Conservation (phyloP, 2,113 vertebrate species). For the Heterocephalus glaber region DNA sequence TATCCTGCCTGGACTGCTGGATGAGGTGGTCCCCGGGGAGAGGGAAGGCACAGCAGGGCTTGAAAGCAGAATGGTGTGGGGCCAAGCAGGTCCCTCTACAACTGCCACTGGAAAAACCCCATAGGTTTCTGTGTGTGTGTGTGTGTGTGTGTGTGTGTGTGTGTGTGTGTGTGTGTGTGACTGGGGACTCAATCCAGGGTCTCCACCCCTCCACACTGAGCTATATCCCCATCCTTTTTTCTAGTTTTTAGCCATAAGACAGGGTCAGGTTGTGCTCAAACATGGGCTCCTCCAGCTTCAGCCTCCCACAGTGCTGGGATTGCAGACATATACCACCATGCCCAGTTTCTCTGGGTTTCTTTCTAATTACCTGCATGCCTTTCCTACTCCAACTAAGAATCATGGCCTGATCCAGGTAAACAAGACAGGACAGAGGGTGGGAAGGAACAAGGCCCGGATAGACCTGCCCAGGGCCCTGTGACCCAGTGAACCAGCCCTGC, state of each 20-base stretch:
- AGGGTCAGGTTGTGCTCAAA: background rate
- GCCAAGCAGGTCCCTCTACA: background rate
- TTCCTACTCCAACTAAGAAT: background rate
- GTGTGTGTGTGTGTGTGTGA: background rate
- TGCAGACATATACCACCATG: background rate
- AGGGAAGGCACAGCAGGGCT: background rate
- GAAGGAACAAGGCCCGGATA: fast-evolving
- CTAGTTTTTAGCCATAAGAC: background rate
- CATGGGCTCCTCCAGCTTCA: background rate
- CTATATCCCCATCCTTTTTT: background rate
- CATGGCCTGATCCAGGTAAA: background rate
- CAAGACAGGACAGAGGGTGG: background rate
- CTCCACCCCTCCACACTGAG: background rate
- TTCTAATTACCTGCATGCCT: background rate
- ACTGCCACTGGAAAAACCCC: background rate
- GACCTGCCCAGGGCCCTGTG: background rate
- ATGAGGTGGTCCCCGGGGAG: background rate
- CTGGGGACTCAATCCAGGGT: background rate
- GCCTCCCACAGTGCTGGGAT: background rate
- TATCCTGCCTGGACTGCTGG: background rate
- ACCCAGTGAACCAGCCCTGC: background rate
- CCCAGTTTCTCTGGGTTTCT: background rate
- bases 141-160: background rate
- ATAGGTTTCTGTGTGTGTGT: background rate
- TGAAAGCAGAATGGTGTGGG: background rate